Percentiles rank a stretch among this genome's conserved stretches.
phyloP scores from a whole-genome alignment of 2,888 invertebrate species.

The Xestia rhomboidea region DNA sequence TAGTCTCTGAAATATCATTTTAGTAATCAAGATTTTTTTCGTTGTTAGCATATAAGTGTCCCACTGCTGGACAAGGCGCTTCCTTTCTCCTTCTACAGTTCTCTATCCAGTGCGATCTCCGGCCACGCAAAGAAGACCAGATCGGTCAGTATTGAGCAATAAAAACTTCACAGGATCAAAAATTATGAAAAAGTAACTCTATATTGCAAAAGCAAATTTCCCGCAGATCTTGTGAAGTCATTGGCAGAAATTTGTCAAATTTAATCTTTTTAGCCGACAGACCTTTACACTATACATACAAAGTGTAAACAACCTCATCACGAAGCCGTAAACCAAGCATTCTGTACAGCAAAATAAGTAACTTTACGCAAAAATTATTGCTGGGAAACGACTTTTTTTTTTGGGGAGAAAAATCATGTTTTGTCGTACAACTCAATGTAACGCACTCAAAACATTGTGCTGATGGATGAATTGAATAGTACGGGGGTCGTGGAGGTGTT shows the following conservation, averaged over 20 bases:
- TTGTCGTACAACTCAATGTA: too few relatives aligned
- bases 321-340: too few relatives aligned
- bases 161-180: not conserved
- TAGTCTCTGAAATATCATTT: slow-evolving; percentile 19
- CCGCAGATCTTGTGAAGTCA: not conserved
- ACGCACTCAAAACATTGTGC: too few relatives aligned
- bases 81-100: not conserved
- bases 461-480: too few relatives aligned
- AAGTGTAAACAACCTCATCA: too few relatives aligned
- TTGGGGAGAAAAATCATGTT: too few relatives aligned
- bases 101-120: not conserved
- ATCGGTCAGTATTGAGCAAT: not conserved
- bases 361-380: too few relatives aligned
- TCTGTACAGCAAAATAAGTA: too few relatives aligned
- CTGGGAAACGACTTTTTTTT: too few relatives aligned
- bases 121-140: not conserved
- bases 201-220: not conserved
- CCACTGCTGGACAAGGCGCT: not conserved
- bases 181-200: not conserved
- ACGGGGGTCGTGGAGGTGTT: too few relatives aligned
- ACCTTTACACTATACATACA: too few relatives aligned
- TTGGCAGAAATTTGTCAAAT: not conserved
- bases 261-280: not conserved
- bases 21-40: not conserved
- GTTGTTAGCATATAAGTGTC: not conserved